Percentiles rank a stretch among this genome's conserved stretches.
Evolutionary conservation across 2,888 invertebrate species (phyloP).

Genomic region (Ormyrus labotus): DNA sequence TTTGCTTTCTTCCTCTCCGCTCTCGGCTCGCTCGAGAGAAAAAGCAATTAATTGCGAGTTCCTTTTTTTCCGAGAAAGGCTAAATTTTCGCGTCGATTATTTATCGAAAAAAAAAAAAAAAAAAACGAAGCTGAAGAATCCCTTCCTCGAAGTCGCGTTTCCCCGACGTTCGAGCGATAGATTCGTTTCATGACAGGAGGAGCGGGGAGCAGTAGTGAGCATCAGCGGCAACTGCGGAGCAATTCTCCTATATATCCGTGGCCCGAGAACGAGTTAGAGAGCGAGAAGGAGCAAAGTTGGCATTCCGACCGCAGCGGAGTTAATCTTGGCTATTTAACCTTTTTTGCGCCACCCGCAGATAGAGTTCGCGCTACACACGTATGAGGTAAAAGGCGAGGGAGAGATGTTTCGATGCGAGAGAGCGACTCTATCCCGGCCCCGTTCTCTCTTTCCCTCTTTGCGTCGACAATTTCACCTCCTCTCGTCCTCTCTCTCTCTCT

Average conservation of each 20-base stretch:
- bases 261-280: slow-evolving; percentile 36
- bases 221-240: background rate
- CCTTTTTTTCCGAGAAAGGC: too few species aligned
- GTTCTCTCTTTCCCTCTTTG: slow-evolving; percentile 6
- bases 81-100: too few species aligned
- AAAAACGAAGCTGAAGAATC: too few species aligned
- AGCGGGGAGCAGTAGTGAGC: too few species aligned
- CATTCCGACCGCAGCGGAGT: slow-evolving; percentile 61
- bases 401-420: slow-evolving; percentile 32
- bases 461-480: slow-evolving; percentile 58
- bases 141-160: too few species aligned
- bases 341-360: slow-evolving; percentile 55
- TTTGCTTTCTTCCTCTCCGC: too few species aligned
- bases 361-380: slow-evolving; percentile 35
- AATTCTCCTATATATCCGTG: slow-evolving; percentile 62
- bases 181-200: too few species aligned
- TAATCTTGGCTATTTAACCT: slow-evolving; percentile 59
- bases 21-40: too few species aligned
- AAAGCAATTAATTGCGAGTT: too few species aligned
- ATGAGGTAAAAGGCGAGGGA: slow-evolving; percentile 1
- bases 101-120: too few species aligned
- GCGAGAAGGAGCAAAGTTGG: slow-evolving; percentile 59
- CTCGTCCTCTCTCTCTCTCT: background rate
- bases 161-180: too few species aligned
- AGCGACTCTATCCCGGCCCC: background rate